These are phyloP conservation scores for Papilio polytes DNA, from an alignment of 1,140 invertebrate genomes.

Conservation along the genomic window DNA sequence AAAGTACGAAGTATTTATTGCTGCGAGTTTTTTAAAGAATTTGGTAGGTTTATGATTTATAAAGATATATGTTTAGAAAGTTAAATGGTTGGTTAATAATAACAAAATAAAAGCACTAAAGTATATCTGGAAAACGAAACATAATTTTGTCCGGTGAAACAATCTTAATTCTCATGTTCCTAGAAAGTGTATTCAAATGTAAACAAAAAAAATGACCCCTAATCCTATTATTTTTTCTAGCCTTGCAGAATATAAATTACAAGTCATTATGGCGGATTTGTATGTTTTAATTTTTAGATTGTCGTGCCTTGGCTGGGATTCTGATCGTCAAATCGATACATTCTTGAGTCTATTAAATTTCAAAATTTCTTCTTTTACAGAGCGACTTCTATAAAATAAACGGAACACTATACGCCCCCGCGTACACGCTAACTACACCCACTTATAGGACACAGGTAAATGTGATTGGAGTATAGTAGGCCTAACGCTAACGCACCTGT, in stretches of 20 bases:
- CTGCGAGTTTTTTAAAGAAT: no score
- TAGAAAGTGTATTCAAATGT: not conserved
- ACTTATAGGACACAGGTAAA: slow-evolving; percentile 73
- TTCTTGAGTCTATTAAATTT: slow-evolving; percentile 21
- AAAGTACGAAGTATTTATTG: not conserved
- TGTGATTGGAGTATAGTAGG: slow-evolving; percentile 46
- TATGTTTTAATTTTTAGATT: no score
- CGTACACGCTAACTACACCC: slow-evolving; percentile 63
- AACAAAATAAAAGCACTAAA: no score
- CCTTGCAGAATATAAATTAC: no score
- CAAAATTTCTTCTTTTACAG: slow-evolving; percentile 76
- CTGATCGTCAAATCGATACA: not conserved
- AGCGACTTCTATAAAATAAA: slow-evolving; percentile 83
- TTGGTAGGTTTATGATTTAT: no score
- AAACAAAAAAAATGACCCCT: not conserved
- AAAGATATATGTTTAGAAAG: no score
- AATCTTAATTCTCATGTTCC: no score
- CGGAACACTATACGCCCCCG: slow-evolving; percentile 70
- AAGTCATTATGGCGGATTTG: no score
- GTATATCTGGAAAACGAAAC: no score
- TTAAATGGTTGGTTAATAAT: no score
- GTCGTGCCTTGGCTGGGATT: not conserved
- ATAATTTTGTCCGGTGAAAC: no score
- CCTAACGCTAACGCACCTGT: slow-evolving; percentile 60
- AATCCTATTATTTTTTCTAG: no score